A percentile compares a stretch with the other conserved stretches of the same genome.
Evolutionary conservation across 2,113 vertebrate species (phyloP).

Genomic region (Phycodurus eques): DNA sequence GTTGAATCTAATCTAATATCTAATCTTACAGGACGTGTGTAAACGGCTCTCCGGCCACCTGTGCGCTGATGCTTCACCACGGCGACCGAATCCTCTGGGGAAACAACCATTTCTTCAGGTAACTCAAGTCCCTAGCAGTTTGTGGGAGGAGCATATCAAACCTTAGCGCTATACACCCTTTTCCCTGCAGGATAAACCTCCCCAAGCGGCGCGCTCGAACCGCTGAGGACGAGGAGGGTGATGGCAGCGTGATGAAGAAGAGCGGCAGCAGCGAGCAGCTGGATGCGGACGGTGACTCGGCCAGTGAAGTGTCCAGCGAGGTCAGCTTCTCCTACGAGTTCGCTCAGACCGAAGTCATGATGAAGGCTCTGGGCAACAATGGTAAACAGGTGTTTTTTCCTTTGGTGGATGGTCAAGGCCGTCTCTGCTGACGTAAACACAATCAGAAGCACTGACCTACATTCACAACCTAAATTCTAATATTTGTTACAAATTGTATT

Average conservation of each 20-base stretch:
- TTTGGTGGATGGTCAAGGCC: not conserved
- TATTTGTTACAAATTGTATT: no score
- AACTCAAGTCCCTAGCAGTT: not conserved
- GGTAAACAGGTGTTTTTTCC: constrained; percentile 66
- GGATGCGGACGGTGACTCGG: constrained; percentile 87
- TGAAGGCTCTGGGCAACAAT: constrained; percentile 89
- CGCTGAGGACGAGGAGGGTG: constrained; percentile 79
- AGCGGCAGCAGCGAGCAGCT: constrained; percentile 85
- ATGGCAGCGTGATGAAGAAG: constrained; percentile 74
- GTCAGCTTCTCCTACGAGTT: constrained; percentile 94
- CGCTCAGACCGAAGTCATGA: constrained; percentile 97
- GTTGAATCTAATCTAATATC: not conserved
- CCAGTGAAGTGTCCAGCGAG: constrained; percentile 93
- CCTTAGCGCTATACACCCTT: not conserved
- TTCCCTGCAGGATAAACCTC: constrained; percentile 80
- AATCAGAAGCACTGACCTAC: not conserved
- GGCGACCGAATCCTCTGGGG: constrained; percentile 98
- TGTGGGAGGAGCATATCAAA: not conserved
- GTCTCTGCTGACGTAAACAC: not conserved
- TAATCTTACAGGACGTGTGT: constrained; percentile 82
- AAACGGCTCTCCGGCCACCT: constrained; percentile 84
- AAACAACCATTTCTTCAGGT: constrained; percentile 99
- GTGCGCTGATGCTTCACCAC: constrained; percentile 85
- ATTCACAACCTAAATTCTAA: no score
- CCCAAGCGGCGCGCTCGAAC: constrained; percentile 80